phyloP scores from a whole-genome alignment of 2,888 invertebrate genomes.

The Nowickia ferox region DNA sequence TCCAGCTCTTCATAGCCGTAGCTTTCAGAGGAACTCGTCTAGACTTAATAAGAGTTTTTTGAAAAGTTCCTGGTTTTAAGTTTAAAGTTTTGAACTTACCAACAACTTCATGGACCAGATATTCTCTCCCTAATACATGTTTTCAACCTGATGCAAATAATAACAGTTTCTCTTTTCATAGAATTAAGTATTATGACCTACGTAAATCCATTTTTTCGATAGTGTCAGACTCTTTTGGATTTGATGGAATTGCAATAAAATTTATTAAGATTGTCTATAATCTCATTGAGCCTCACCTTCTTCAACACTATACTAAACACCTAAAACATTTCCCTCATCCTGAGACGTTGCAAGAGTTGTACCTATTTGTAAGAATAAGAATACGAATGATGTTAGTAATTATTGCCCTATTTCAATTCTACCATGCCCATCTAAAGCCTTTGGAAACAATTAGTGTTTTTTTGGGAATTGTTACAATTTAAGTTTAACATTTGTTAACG shows the following conservation, averaged over 20 bases:
- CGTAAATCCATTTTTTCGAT: not conserved
- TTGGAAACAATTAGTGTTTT: too few species aligned
- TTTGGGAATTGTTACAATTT: too few species aligned
- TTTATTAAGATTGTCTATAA: not conserved
- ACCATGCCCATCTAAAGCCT: not conserved
- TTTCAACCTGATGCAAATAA: not conserved
- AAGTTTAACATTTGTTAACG: too few species aligned
- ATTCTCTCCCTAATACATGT: too few species aligned
- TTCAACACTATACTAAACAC: not conserved
- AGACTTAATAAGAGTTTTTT: too few species aligned
- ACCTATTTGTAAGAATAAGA: not conserved
- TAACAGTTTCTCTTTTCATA: not conserved
- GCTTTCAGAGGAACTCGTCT: too few species aligned
- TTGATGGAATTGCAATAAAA: not conserved
- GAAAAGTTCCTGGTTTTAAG: too few species aligned
- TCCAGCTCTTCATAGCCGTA: too few species aligned
- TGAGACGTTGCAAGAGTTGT: not conserved
- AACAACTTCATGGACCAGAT: too few species aligned
- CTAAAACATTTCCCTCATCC: not conserved
- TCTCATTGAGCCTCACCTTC: too few species aligned
- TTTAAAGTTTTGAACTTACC: too few species aligned
- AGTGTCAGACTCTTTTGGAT: not conserved
- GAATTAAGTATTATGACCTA: not conserved
- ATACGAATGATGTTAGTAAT: not conserved
- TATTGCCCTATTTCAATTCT: not conserved